phyloP scores from a whole-genome alignment of 2,888 invertebrate genomes.

The Chelonus formosanus region DNA sequence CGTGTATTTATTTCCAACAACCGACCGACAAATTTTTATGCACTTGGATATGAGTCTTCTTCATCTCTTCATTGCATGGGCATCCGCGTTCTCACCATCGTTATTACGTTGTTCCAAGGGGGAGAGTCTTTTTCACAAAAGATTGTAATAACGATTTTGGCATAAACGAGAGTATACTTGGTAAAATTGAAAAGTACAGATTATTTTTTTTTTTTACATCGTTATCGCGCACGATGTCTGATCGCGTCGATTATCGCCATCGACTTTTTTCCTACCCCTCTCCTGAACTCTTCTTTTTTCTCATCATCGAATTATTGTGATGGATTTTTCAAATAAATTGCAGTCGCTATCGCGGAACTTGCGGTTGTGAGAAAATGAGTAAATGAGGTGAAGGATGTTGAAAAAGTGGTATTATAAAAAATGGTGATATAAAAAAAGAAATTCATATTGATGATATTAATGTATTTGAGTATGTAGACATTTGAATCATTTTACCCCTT shows the following conservation, averaged over 20 bases:
- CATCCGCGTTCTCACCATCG: slow-evolving; percentile 8
- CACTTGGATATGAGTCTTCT: slow-evolving; percentile 16
- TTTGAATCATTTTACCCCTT: too few species aligned
- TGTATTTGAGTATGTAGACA: too few species aligned
- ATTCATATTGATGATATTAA: too few species aligned
- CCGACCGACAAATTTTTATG: slow-evolving; percentile 9
- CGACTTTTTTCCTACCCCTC: slow-evolving; percentile 10
- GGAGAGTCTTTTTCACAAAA: slow-evolving; percentile 7
- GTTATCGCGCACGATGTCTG: slow-evolving; percentile 24
- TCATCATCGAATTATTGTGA: not conserved
- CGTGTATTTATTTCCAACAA: slow-evolving; percentile 35
- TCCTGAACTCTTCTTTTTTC: not conserved
- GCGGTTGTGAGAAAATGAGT: too few species aligned
- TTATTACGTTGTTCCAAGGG: slow-evolving; percentile 12
- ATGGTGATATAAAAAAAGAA: too few species aligned
- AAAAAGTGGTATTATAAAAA: too few species aligned
- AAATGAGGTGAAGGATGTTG: too few species aligned
- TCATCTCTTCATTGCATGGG: not conserved
- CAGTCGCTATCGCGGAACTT: too few species aligned
- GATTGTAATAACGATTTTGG: slow-evolving; percentile 27
- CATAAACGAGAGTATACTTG: slow-evolving; percentile 18
- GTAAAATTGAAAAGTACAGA: slow-evolving; percentile 30
- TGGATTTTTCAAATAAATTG: not conserved
- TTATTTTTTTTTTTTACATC: slow-evolving; percentile 16
- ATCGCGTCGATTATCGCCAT: slow-evolving; percentile 23